Evolutionary conservation across 1,140 invertebrate genomes (phyloP), one percentile per base, ranked within the genome.

Genomic region (Dinothrombium tinctorium): DNA sequence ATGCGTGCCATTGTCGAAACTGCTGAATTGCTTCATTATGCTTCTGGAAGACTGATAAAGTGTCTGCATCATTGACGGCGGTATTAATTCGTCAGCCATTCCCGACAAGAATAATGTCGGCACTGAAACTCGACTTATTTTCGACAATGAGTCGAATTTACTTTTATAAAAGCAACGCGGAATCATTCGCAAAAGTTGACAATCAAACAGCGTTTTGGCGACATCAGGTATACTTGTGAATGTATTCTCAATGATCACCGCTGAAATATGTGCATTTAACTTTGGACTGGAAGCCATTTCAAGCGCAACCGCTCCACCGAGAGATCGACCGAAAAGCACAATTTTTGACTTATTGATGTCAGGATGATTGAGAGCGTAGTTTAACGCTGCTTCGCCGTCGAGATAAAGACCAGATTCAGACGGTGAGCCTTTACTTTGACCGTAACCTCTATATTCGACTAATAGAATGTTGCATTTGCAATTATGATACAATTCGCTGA

Each of bases 201-300:
- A n/a, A 37, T 51, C 47, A 37, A 59, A 50, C 36, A 59, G 45
- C n/a, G 51, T 45, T 43, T 46, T 54, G 17, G 79, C 81, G 71
- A 90, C 87, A 47, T 84, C 80, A 21, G 80, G 81, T 57, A 94
- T 81, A 54, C 76, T 83, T 7, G 82, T 89, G 54, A 94, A 94
- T 29, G 84, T 89, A 56, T 94, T 94, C 61, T 94, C 86, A 22
- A 92, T 64, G 48, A 94, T 71, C 46, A 89, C 57, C 50, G 74
- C 81, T 68, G 75, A 74, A 43, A 89, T 71, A 61, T 50, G 44
- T 22, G 43, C 41, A 35, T 48, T 43, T 54, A 67, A 67, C 29
- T 62, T 59, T 56, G 76, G 76, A 45, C 77, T 69, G 33, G 69
- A 58, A 12, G 76, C 75, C 46, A 87, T 63, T 41, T 87, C 76